phyloP scores from a whole-genome alignment of 2,113 vertebrate species.

The Tympanuchus pallidicinctus region DNA sequence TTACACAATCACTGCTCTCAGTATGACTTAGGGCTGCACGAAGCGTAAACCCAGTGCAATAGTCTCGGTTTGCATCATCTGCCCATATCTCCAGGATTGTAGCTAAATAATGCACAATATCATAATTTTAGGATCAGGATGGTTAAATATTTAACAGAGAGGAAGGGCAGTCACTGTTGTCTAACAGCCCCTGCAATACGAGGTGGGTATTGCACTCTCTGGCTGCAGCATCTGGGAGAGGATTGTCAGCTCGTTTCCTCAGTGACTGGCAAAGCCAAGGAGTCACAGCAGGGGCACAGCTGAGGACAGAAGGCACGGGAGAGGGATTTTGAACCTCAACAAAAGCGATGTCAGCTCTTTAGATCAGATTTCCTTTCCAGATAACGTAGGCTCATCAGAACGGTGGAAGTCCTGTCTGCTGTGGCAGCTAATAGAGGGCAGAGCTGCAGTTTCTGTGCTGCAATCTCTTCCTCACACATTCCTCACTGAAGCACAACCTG shows the following conservation, averaged over 20 bases:
- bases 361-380: not conserved
- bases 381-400: not conserved
- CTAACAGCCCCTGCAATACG: not conserved
- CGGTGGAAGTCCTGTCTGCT: not conserved
- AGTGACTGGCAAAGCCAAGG: conserved; percentile 39
- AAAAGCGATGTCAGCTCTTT: not conserved
- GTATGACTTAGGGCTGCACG: not conserved
- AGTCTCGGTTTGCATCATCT: not conserved
- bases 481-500: not conserved
- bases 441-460: not conserved
- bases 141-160: not conserved
- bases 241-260: conserved; percentile 41
- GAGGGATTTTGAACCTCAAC: not conserved
- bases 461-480: not conserved
- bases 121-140: not conserved
- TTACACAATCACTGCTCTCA: conserved; percentile 4
- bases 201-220: conserved; percentile 32
- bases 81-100: not conserved
- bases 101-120: not conserved
- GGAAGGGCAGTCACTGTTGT: not conserved
- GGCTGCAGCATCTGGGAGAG: conserved; percentile 30
- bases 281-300: conserved; percentile 36
- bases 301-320: conserved; percentile 3
- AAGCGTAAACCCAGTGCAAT: not conserved
- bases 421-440: not conserved